Evolutionary conservation across 2,113 vertebrate genomes (phyloP).

Genomic region (Paracanthobrama guichenoti): DNA sequence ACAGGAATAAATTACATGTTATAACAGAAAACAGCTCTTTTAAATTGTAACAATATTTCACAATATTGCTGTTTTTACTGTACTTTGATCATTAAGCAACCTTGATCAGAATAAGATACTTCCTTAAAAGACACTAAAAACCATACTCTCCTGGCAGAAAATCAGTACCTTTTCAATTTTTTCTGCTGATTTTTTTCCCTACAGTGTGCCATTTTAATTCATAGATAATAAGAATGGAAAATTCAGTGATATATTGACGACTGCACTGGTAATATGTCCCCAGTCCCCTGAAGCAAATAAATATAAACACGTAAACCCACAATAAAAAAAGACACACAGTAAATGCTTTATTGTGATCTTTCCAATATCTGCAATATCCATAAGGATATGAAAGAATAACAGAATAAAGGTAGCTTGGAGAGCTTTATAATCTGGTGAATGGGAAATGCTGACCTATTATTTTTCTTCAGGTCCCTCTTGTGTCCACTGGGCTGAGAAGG

Average conservation of each 20-base stretch:
- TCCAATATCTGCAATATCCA: neutral
- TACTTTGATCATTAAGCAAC: too few species aligned
- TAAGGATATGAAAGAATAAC: conserved; percentile 7
- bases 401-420: conserved; percentile 4
- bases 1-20: too few species aligned
- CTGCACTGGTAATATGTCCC: neutral
- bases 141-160: too few species aligned
- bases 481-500: neutral
- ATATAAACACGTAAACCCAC: conserved; percentile 8
- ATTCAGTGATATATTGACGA: neutral
- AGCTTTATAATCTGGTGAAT: conserved; percentile 21
- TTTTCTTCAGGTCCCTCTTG: conserved; percentile 3
- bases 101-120: too few species aligned
- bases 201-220: neutral
- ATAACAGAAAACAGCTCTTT: too few species aligned
- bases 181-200: too few species aligned
- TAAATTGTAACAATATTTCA: too few species aligned
- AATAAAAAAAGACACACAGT: conserved; percentile 28
- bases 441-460: conserved; percentile 36
- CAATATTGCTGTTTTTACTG: too few species aligned
- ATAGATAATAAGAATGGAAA: neutral
- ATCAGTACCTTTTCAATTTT: too few species aligned
- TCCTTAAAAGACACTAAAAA: too few species aligned
- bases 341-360: neutral
- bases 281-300: conserved; percentile 6